These are phyloP conservation scores for Barypeithes pellucidus DNA, from an alignment of 2,888 invertebrate genomes.

Conservation along the genomic window DNA sequence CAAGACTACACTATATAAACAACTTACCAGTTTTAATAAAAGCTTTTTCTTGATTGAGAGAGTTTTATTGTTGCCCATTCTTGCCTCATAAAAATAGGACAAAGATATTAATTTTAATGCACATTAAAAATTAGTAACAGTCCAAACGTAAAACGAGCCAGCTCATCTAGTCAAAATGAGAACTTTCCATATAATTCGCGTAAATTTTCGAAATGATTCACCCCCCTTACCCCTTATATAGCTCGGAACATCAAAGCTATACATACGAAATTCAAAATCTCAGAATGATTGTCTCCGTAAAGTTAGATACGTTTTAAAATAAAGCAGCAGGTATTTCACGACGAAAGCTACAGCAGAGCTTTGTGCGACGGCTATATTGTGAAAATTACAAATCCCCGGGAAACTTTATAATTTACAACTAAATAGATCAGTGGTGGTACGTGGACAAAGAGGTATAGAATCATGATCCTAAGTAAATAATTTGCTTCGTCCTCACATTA, in stretches of 20 bases:
- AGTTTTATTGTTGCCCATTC: too few species aligned
- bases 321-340: constrained; percentile 47
- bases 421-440: constrained; percentile 34
- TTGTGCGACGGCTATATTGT: constrained; percentile 49
- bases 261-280: constrained; percentile 41
- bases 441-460: too few species aligned
- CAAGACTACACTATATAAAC: too few species aligned
- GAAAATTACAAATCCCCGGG: constrained; percentile 54
- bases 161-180: not conserved
- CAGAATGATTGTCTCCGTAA: constrained; percentile 41
- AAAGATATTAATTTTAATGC: too few species aligned
- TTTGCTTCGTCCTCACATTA: too few species aligned
- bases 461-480: too few species aligned
- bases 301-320: constrained; percentile 44
- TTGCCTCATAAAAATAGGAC: too few species aligned
- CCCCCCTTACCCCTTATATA: constrained; percentile 15
- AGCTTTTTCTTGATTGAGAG: too few species aligned
- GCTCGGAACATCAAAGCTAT: constrained; percentile 7
- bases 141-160: not conserved
- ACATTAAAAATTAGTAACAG: not conserved
- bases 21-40: too few species aligned
- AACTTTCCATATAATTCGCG: not conserved
- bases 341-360: constrained; percentile 35
- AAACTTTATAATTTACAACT: constrained; percentile 53
- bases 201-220: constrained; percentile 10